These are phyloP conservation scores for Sorex maritimensis DNA, from an alignment of 2,797 vertebrate species.

Conservation along the genomic window DNA sequence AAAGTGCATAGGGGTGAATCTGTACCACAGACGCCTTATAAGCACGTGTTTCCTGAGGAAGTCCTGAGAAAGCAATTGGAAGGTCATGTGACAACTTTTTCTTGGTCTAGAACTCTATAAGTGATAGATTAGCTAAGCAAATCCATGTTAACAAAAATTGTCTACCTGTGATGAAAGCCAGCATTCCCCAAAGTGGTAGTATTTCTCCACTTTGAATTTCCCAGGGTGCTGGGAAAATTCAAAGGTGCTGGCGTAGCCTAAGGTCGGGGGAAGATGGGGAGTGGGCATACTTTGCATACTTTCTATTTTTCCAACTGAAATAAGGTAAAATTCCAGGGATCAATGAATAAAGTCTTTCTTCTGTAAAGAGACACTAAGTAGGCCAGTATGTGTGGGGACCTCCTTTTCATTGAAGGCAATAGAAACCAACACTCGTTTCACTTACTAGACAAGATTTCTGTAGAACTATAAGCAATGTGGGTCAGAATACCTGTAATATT, in stretches of 20 bases:
- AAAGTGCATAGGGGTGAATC: neutral
- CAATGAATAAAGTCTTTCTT: too few species aligned
- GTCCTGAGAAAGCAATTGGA: neutral
- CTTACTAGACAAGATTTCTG: conserved; percentile 6
- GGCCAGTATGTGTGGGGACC: too few species aligned
- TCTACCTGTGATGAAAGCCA: neutral
- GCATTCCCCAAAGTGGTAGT: too few species aligned
- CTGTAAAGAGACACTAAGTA: too few species aligned
- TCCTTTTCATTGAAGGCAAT: neutral
- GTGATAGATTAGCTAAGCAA: neutral
- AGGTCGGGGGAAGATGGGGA: too few species aligned
- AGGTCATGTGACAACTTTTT: neutral
- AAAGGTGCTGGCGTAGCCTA: too few species aligned
- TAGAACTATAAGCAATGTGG: neutral
- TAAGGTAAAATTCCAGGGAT: too few species aligned
- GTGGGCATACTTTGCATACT: too few species aligned
- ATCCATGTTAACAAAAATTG: conserved; percentile 26
- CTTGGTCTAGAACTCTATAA: neutral
- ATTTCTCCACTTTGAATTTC: too few species aligned
- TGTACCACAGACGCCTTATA: neutral
- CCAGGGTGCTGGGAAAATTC: too few species aligned
- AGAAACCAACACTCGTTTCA: conserved; percentile 19
- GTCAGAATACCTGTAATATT: neutral
- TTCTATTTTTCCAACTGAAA: too few species aligned
- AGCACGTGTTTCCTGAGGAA: neutral